Conservation (phyloP, 2,113 vertebrate genomes). For the Mirounga angustirostris region DNA sequence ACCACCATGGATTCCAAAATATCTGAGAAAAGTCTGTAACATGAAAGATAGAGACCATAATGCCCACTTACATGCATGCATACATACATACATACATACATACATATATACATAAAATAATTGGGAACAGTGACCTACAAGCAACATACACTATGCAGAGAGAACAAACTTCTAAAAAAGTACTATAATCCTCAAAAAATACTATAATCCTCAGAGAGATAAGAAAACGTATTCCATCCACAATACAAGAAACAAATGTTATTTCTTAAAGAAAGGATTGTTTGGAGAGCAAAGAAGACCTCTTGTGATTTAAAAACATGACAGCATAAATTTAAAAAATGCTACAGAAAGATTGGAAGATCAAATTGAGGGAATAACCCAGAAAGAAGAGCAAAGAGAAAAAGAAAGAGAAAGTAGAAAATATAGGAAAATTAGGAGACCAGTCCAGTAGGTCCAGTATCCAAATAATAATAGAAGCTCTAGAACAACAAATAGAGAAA, state of each 20-base stretch:
- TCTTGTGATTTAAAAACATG: neutral
- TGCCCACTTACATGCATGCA: neutral
- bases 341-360: neutral
- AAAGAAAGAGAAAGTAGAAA: neutral
- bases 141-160: neutral
- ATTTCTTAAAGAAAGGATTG: neutral
- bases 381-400: neutral
- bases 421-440: neutral
- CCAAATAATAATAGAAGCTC: neutral
- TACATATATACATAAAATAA: neutral
- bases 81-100: neutral
- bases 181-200: neutral
- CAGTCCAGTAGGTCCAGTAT: neutral
- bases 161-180: neutral
- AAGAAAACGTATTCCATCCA: neutral
- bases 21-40: neutral
- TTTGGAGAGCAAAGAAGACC: neutral
- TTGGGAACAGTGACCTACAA: neutral
- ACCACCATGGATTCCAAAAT: neutral
- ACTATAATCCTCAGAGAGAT: neutral
- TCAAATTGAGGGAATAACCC: neutral
- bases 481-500: neutral
- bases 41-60: neutral
- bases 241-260: neutral
- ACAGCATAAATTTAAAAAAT: neutral